Conservation (phyloP, 2,888 invertebrate species). For the Xestia sexstrigata region DNA sequence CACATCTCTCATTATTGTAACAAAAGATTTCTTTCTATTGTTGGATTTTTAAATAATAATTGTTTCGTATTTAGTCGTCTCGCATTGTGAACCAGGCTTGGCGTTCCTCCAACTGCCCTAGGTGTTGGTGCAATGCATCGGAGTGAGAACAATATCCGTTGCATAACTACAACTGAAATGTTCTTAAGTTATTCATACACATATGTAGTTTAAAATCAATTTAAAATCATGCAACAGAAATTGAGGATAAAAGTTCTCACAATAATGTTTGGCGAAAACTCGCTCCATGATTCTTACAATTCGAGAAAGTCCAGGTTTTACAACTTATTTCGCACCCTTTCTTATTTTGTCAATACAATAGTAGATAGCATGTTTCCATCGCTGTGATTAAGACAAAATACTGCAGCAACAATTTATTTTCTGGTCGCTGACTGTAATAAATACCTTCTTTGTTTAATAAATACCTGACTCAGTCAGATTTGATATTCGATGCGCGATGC, state of each 20-base stretch:
- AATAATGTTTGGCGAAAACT: neutral
- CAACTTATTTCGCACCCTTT: neutral
- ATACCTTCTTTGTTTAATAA: constrained; percentile 9
- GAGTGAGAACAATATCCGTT: constrained; percentile 48
- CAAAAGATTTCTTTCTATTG: constrained; percentile 72
- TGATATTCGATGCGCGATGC: constrained; percentile 24
- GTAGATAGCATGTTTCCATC: neutral
- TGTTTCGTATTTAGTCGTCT: constrained; percentile 68
- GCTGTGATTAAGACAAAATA: neutral
- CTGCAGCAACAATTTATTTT: neutral
- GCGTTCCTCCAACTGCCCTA: constrained; percentile 70
- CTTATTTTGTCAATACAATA: neutral
- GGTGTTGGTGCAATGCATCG: constrained; percentile 64
- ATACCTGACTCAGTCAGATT: constrained; percentile 23
- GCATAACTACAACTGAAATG: constrained; percentile 43
- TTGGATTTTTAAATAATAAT: constrained; percentile 68
- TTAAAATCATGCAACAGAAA: constrained; percentile 5
- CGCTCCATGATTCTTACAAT: neutral
- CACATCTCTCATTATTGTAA: constrained; percentile 68
- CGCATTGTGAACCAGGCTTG: constrained; percentile 66
- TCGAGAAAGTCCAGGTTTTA: neutral
- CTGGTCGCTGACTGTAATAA: neutral
- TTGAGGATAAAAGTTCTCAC: neutral
- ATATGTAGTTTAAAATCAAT: constrained; percentile 28
- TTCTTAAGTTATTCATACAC: constrained; percentile 40